These are phyloP conservation scores for Agrochola lota DNA, from an alignment of 2,888 invertebrate species.

Conservation along the genomic window DNA sequence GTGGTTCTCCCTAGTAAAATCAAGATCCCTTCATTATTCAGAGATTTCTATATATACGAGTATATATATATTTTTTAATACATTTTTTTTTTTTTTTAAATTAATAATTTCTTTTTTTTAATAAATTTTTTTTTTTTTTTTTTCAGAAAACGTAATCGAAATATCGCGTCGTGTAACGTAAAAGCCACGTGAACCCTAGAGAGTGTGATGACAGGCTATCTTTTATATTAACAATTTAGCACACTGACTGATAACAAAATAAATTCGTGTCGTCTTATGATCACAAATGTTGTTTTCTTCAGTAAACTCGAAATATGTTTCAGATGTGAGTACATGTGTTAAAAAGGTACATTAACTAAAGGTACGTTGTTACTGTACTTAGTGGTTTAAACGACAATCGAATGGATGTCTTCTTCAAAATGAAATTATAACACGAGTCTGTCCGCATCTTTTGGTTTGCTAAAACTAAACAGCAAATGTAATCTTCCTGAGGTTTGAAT, in stretches of 20 bases:
- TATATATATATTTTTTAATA: too few species aligned
- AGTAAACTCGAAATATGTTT: not conserved
- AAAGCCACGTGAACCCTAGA: constrained; percentile 13
- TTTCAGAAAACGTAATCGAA: not conserved
- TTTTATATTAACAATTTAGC: constrained; percentile 12
- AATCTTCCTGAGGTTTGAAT: not conserved
- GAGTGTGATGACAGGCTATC: constrained; percentile 17
- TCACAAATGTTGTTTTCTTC: not conserved
- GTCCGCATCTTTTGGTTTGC: not conserved
- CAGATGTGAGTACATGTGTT: not conserved
- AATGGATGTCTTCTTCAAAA: not conserved
- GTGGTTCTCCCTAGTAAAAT: not conserved
- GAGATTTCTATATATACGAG: too few species aligned
- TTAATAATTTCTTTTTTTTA: too few species aligned
- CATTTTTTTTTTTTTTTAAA: too few species aligned
- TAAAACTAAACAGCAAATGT: not conserved
- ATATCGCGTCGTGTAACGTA: constrained; percentile 8
- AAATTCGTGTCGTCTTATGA: not conserved
- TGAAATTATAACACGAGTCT: not conserved
- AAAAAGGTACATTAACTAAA: not conserved
- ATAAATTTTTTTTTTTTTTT: too few species aligned
- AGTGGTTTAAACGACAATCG: not conserved
- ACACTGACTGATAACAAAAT: constrained; percentile 21
- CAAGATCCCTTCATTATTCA: not conserved
- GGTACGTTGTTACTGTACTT: not conserved